Evolutionary conservation across 2,888 invertebrate genomes (phyloP).

Genomic region (Ochropleura leucogaster): DNA sequence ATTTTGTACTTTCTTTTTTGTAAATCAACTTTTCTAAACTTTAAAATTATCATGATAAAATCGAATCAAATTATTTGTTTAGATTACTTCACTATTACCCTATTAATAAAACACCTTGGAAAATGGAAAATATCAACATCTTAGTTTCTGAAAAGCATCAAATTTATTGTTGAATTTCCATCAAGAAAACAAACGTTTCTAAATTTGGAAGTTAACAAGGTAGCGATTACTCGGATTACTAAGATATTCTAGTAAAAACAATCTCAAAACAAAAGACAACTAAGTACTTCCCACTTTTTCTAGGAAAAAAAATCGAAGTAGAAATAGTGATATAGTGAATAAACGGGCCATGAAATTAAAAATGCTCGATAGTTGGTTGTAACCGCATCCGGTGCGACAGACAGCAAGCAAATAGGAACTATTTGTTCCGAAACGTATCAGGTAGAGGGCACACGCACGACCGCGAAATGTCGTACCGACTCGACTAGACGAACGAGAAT

Average conservation of each 20-base stretch:
- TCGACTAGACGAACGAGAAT: conserved; percentile 25
- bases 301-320: conserved; percentile 7
- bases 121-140: neutral
- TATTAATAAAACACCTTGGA: neutral
- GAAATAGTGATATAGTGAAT: conserved; percentile 71
- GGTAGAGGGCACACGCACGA: conserved; percentile 66
- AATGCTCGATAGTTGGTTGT: conserved; percentile 77
- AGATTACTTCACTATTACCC: neutral
- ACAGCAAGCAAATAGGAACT: conserved; percentile 83
- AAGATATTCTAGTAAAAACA: conserved; percentile 9
- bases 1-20: no score
- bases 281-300: neutral
- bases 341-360: conserved; percentile 87
- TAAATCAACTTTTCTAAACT: neutral
- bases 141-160: neutral
- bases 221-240: neutral
- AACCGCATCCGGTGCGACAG: conserved; percentile 73
- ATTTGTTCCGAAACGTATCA: conserved; percentile 80
- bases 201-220: neutral
- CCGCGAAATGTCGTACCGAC: conserved; percentile 40
- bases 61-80: conserved; percentile 59
- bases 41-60: conserved; percentile 4
- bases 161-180: conserved; percentile 9
- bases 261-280: conserved; percentile 1
- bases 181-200: neutral